Conservation (phyloP, 2,797 vertebrate species). For the Arvicola amphibius region DNA sequence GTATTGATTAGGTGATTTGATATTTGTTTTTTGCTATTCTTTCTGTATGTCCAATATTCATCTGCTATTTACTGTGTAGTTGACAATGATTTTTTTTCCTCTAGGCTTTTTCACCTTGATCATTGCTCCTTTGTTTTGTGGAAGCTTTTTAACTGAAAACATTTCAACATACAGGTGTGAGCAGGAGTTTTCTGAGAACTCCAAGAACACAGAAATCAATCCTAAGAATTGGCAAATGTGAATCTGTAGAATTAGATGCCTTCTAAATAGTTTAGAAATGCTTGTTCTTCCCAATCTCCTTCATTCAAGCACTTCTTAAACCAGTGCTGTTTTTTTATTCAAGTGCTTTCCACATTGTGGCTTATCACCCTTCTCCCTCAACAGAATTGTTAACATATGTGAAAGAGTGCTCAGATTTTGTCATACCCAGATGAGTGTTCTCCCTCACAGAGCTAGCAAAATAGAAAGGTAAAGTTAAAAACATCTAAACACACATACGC, state of each 20-base stretch:
- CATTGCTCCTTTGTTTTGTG: background rate
- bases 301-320: constrained; percentile 31
- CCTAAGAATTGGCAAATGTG: background rate
- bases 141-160: background rate
- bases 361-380: background rate
- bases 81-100: background rate
- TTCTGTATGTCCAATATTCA: background rate
- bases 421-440: background rate
- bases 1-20: background rate
- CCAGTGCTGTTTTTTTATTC: background rate
- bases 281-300: constrained; percentile 36
- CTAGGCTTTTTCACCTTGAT: background rate
- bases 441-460: background rate
- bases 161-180: background rate
- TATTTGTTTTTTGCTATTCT: background rate
- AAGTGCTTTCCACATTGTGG: background rate
- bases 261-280: background rate
- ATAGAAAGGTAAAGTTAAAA: constrained; percentile 60
- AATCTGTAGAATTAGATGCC: background rate
- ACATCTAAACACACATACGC: background rate
- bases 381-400: background rate
- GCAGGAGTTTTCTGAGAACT: background rate
- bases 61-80: background rate
- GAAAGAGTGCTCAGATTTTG: background rate
- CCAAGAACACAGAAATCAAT: background rate